Evolutionary conservation across 2,113 vertebrate genomes (phyloP).

Genomic region (Mungos mungo): DNA sequence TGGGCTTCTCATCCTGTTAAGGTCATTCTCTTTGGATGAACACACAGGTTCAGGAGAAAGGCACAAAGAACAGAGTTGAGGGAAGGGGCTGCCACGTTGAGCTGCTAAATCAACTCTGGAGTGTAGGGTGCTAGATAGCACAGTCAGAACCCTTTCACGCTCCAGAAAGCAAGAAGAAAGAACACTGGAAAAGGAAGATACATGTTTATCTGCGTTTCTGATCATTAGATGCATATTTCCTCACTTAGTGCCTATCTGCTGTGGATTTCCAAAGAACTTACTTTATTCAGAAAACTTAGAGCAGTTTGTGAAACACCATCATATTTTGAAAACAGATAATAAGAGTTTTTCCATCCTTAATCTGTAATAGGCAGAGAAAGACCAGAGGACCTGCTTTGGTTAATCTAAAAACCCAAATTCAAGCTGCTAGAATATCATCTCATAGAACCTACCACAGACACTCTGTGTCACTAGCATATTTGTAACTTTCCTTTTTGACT

Average conservation of each 20-base stretch:
- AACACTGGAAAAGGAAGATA: background rate
- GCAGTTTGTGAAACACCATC: rapidly evolving
- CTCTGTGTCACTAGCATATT: background rate
- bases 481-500: background rate
- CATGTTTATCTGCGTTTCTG: background rate
- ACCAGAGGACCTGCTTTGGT: background rate
- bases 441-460: background rate
- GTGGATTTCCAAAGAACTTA: background rate
- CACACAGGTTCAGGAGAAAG: background rate
- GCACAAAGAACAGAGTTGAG: rapidly evolving
- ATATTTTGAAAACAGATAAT: background rate
- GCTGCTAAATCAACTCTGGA: background rate
- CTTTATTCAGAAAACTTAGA: background rate
- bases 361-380: background rate
- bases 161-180: background rate
- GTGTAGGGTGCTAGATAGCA: too few relatives aligned
- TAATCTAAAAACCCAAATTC: background rate
- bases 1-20: rapidly evolving
- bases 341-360: background rate
- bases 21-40: background rate
- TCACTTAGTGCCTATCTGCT: background rate
- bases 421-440: background rate
- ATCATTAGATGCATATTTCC: background rate
- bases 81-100: background rate
- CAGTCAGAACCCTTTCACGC: background rate